phyloP scores from a whole-genome alignment of 92 coral and sea anemone genomes.

The Porites cylindrica region DNA sequence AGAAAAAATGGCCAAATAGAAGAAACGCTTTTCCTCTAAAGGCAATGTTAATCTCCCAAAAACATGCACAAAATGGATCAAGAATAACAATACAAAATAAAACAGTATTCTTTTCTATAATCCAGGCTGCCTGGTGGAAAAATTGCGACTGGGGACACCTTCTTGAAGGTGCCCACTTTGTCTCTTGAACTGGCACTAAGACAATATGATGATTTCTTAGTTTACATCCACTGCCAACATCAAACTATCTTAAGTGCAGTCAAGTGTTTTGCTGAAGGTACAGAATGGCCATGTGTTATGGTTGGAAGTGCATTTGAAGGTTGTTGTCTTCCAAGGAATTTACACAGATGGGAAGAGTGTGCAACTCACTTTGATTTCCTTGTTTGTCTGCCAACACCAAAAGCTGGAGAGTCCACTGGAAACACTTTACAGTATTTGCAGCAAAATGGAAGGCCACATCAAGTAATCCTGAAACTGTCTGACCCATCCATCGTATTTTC shows the following conservation, averaged over 20 bases:
- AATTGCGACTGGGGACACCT: not conserved
- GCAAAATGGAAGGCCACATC: not conserved
- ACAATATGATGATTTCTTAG: constrained; percentile 24
- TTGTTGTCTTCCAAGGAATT: constrained; percentile 29
- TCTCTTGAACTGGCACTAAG: constrained; percentile 30
- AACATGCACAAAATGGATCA: not conserved
- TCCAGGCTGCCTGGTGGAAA: constrained; percentile 12
- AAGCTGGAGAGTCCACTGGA: constrained; percentile 18
- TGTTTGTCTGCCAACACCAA: constrained; percentile 3
- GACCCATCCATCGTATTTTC: constrained; percentile 6
- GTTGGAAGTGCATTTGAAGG: constrained; percentile 51
- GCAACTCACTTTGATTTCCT: constrained; percentile 38
- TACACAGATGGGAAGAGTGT: not conserved
- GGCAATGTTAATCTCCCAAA: no score
- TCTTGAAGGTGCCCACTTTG: constrained; percentile 10
- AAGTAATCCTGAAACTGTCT: constrained; percentile 8
- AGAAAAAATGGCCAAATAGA: no score
- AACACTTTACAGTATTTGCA: constrained; percentile 13
- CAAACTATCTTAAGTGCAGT: constrained; percentile 32
- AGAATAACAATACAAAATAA: not conserved
- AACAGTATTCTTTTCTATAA: not conserved
- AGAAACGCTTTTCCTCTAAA: no score
- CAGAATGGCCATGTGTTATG: constrained; percentile 28
- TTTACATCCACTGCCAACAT: constrained; percentile 28
- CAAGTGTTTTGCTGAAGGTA: constrained; percentile 8